A percentile compares a stretch with the other conserved stretches of the same genome.
Evolutionary conservation across 23 tunicate genomes (phyloP).

Genomic region (Diplosoma virens): DNA sequence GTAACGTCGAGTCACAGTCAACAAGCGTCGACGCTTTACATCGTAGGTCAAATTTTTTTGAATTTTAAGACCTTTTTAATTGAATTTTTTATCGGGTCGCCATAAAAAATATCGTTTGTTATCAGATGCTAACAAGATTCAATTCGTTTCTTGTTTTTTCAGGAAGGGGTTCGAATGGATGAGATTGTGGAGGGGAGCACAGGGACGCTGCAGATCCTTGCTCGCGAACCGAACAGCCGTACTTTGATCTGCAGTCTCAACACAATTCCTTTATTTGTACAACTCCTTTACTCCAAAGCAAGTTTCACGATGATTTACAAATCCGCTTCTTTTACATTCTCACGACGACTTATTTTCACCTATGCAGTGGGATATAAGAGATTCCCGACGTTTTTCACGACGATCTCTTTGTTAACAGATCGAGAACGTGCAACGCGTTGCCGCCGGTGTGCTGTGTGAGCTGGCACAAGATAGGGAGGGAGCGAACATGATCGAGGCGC

Average conservation of each 20-base stretch:
- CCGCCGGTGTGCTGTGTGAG: constrained; percentile 96
- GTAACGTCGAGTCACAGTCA: constrained; percentile 51
- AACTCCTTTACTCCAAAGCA: constrained; percentile 83
- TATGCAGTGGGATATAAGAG: too few species aligned
- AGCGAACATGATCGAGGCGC: constrained; percentile 75
- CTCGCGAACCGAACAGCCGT: constrained; percentile 82
- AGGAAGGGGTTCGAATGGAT: constrained; percentile 97
- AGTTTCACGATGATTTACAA: neutral
- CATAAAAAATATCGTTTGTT: neutral
- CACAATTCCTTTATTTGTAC: constrained; percentile 90
- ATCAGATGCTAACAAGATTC: neutral
- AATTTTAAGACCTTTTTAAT: neutral
- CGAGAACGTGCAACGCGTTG: constrained; percentile 90
- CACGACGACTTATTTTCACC: neutral
- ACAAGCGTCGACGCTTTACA: constrained; percentile 42
- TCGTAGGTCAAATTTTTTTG: constrained; percentile 27
- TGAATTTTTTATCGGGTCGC: neutral
- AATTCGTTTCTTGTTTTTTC: neutral
- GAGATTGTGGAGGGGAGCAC: constrained; percentile 97
- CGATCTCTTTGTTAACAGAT: constrained; percentile 15
- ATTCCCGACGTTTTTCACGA: neutral
- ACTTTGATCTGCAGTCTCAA: constrained; percentile 78
- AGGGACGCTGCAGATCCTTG: constrained; percentile 95
- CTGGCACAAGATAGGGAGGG: constrained; percentile 89
- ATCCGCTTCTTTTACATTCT: neutral